Evolutionary conservation across 1,140 invertebrate genomes (phyloP), one percentile per base, ranked within the genome.

Genomic region (Apolygus lucorum): DNA sequence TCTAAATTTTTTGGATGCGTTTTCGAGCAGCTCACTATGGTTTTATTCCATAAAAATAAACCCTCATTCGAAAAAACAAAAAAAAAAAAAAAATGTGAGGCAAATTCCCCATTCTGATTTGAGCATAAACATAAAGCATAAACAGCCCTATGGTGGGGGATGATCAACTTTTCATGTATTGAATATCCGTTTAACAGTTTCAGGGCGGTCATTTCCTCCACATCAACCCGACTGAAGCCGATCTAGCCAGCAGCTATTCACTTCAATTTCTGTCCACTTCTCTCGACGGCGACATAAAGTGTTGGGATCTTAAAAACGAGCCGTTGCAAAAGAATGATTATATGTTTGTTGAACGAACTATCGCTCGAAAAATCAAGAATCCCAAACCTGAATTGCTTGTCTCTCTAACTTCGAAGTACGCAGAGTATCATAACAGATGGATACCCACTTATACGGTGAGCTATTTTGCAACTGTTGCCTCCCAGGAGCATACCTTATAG

Each of bases 271-370:
- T 87, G 1, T 85, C 87, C 2, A 81, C 82, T 62, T 84, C 85
- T 66, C 78, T 84, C 71, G 88, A 90, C 75, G 88, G 88, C 2
- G 82, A 78, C 11, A 81, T 90, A 29, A 81, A 85, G 69, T 85
- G 89, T 75, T 91, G 89, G 89, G 85, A 89, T 79, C 77, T 90
- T 49, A 82, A 84, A 69, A 77, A 73, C 14, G 62, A 70, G 42
- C 73, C 74, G n/a, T 25, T 17, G 14, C 25, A 13, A 27, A 68
- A 69, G 14, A 25, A n/a, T 21, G 52, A 59, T 8, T 17, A 22
- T 2, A 66, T 26, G 22, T 69, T 28, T 17, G 21, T 68, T 52
- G 59, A 54, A 34, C 28, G 64, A 28, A 52, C 68, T 27, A 52
- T 63, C 11, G 25, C 28, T 24, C 26, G 66, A 24, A 42, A 64